These are phyloP conservation scores for Campoletis raptor DNA, from an alignment of 2,888 invertebrate genomes.

Conservation along the genomic window DNA sequence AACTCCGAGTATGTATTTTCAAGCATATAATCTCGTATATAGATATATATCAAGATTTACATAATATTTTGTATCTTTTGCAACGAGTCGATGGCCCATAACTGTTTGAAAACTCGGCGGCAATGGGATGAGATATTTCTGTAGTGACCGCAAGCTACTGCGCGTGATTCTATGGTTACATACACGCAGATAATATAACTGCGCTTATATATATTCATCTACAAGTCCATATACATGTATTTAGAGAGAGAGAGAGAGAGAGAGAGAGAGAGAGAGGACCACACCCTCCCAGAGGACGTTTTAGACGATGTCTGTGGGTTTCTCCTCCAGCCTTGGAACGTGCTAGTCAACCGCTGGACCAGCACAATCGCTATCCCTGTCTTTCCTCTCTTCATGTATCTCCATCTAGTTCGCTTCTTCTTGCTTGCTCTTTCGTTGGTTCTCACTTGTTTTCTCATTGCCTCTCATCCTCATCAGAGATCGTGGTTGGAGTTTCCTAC, in stretches of 20 bases:
- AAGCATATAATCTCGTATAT: background rate
- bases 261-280: conserved; percentile 37
- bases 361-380: background rate
- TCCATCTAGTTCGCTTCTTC: conserved; percentile 1
- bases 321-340: conserved; percentile 40
- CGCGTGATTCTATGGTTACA: conserved; percentile 16
- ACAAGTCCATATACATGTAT: background rate
- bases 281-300: conserved; percentile 67
- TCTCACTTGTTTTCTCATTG: background rate
- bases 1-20: conserved; percentile 24
- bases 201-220: conserved; percentile 27
- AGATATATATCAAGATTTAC: background rate
- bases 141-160: conserved; percentile 60
- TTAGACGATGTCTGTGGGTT: conserved; percentile 46
- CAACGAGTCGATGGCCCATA: conserved; percentile 62
- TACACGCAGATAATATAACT: conserved; percentile 35
- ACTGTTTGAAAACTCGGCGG: conserved; percentile 56
- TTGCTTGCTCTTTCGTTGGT: background rate
- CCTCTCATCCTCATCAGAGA: conserved; percentile 21
- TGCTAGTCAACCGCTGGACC: conserved; percentile 41
- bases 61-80: conserved; percentile 61
- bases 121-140: conserved; percentile 64
- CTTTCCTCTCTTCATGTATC: conserved; percentile 9
- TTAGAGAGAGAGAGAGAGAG: background rate
- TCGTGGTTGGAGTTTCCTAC: conserved; percentile 6